A percentile compares a stretch with the other conserved stretches of the same genome.
These are phyloP conservation scores for Temnothorax nylanderi DNA, from an alignment of 1,140 invertebrate species.

Conservation along the genomic window DNA sequence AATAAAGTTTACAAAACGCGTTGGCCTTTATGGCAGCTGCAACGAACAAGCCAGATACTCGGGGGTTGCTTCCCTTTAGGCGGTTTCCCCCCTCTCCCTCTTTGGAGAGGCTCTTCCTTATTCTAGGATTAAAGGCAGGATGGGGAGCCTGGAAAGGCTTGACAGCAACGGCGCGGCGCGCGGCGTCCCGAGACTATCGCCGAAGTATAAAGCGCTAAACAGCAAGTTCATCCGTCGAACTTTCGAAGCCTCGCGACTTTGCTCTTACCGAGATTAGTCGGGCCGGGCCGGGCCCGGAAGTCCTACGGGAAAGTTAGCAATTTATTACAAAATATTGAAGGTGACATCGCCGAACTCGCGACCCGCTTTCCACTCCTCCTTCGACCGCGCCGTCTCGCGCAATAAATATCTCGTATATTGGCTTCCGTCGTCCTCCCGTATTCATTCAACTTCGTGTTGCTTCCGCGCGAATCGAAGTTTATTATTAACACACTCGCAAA, in stretches of 20 bases:
- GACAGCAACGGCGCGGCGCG: background rate
- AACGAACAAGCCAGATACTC: conserved; percentile 12
- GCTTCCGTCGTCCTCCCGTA: background rate
- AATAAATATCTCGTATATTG: conserved; percentile 49
- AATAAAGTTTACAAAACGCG: background rate
- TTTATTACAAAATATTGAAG: conserved; percentile 76
- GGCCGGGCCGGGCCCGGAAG: background rate
- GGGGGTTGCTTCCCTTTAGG: background rate
- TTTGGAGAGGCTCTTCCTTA: conserved; percentile 31
- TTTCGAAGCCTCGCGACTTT: conserved; percentile 71
- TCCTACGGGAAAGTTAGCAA: conserved; percentile 68
- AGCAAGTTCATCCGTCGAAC: conserved; percentile 68
- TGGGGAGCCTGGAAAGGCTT: conserved; percentile 40
- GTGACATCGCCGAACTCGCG: conserved; percentile 40
- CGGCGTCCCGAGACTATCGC: conserved; percentile 52
- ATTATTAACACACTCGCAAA: background rate
- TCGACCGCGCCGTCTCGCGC: conserved; percentile 2
- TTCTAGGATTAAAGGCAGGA: conserved; percentile 58
- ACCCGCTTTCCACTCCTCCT: background rate
- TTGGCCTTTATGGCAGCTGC: background rate
- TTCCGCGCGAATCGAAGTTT: background rate
- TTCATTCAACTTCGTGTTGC: conserved; percentile 4
- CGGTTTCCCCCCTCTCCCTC: background rate
- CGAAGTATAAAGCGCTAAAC: conserved; percentile 74
- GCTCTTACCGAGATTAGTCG: conserved; percentile 71